Percentiles rank a stretch among this genome's conserved stretches.
Conservation (phyloP, 2,888 invertebrate species). For the Rhodophaea formosa region DNA sequence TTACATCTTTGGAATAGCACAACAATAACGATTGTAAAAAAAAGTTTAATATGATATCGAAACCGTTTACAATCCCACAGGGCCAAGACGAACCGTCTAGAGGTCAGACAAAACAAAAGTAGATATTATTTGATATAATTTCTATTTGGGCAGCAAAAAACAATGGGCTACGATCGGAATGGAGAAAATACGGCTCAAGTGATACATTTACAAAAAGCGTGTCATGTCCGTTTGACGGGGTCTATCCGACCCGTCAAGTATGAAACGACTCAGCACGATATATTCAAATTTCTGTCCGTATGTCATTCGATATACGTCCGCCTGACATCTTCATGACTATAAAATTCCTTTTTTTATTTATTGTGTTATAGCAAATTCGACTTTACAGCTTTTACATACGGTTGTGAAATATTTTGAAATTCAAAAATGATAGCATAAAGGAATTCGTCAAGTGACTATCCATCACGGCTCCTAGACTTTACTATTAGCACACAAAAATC, state of each 20-base stretch:
- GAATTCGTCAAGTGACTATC: slow-evolving; percentile 72
- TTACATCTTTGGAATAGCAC: too few relatives aligned
- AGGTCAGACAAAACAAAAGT: neutral
- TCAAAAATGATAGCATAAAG: slow-evolving; percentile 45
- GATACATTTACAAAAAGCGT: slow-evolving; percentile 50
- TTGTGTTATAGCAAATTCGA: slow-evolving; percentile 28
- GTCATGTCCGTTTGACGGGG: slow-evolving; percentile 47
- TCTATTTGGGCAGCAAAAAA: slow-evolving; percentile 8
- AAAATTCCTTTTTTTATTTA: slow-evolving; percentile 1
- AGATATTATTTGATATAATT: slow-evolving; percentile 12
- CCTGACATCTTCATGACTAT: slow-evolving; percentile 72
- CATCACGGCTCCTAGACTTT: slow-evolving; percentile 53
- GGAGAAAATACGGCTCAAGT: slow-evolving; percentile 34
- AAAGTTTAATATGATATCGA: neutral
- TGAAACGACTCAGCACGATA: slow-evolving; percentile 74
- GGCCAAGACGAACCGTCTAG: neutral
- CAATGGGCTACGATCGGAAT: slow-evolving; percentile 3
- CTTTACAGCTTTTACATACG: slow-evolving; percentile 25
- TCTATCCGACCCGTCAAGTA: slow-evolving; percentile 59
- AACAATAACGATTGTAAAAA: too few relatives aligned
- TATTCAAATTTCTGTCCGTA: slow-evolving; percentile 62
- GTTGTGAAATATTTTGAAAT: slow-evolving; percentile 6
- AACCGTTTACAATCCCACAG: neutral
- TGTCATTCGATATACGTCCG: slow-evolving; percentile 67
- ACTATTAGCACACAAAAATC: slow-evolving; percentile 20